A percentile compares a stretch with the other conserved stretches of the same genome.
Conservation (phyloP, 2,113 vertebrate species). For the Lophochroa leadbeateri region DNA sequence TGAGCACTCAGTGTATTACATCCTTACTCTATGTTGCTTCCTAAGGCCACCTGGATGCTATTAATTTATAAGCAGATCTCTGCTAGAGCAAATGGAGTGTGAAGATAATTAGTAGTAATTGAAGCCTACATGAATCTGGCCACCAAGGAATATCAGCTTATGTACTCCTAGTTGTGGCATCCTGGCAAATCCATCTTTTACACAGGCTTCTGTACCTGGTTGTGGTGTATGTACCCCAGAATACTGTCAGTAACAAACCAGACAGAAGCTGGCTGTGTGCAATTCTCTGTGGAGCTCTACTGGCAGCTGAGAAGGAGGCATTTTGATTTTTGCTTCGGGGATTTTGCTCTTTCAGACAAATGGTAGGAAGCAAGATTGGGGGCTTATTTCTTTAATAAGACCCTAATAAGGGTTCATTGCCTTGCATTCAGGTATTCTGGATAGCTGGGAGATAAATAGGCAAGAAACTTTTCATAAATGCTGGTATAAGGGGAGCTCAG, state of each 20-base stretch:
- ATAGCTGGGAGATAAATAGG: neutral
- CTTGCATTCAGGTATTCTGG: neutral
- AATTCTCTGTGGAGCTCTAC: neutral
- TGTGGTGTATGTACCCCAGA: fast-evolving
- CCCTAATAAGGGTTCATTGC: neutral
- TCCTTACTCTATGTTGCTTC: neutral
- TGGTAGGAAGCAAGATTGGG: neutral
- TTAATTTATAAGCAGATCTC: neutral
- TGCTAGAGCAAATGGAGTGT: neutral
- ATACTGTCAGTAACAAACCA: neutral
- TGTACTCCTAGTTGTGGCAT: neutral
- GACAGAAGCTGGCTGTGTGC: neutral
- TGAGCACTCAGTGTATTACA: neutral
- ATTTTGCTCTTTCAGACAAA: neutral
- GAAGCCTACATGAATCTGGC: neutral
- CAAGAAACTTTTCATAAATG: neutral
- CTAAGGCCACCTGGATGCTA: neutral
- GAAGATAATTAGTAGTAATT: neutral
- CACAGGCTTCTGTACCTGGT: neutral
- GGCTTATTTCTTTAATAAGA: neutral
- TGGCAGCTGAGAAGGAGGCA: neutral
- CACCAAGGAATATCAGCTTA: neutral
- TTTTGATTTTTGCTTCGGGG: neutral
- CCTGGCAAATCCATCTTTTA: neutral
- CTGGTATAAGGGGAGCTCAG: neutral